Conservation (phyloP, 2,113 vertebrate species). For the Chaetura pelagica region DNA sequence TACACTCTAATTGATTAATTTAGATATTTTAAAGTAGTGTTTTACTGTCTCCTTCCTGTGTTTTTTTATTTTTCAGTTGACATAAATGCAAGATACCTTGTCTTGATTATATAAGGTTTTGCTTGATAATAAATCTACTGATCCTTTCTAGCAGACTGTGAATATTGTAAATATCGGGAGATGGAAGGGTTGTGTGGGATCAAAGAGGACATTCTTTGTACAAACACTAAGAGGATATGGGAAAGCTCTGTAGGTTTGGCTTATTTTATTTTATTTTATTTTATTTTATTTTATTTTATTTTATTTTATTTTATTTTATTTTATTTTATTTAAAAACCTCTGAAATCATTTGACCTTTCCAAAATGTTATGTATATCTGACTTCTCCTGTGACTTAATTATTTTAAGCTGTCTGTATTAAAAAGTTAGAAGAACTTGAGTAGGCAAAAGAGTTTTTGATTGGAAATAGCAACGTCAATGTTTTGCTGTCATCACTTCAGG, state of each 20-base stretch:
- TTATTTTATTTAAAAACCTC: constrained; percentile 40
- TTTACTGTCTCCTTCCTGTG: neutral
- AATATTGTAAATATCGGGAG: constrained; percentile 59
- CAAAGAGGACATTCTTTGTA: constrained; percentile 17
- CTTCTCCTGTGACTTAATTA: constrained; percentile 35
- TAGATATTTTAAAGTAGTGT: neutral
- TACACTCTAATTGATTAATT: neutral
- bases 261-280: neutral
- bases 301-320: neutral
- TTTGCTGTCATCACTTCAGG: neutral
- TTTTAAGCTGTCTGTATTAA: neutral
- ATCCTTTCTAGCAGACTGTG: constrained; percentile 51
- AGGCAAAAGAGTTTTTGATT: neutral
- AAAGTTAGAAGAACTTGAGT: constrained; percentile 16
- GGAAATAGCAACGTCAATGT: neutral
- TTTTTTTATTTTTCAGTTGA: neutral
- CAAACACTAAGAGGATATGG: constrained; percentile 8
- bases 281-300: constrained; percentile 4
- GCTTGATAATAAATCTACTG: constrained; percentile 30
- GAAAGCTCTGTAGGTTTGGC: neutral
- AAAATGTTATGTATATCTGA: constrained; percentile 32
- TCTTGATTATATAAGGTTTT: neutral
- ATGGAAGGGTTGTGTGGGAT: neutral
- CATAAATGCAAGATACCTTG: neutral
- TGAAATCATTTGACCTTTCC: constrained; percentile 62